Evolutionary conservation across 2,797 vertebrate genomes (phyloP).

Genomic region (Smutsia temminckii): DNA sequence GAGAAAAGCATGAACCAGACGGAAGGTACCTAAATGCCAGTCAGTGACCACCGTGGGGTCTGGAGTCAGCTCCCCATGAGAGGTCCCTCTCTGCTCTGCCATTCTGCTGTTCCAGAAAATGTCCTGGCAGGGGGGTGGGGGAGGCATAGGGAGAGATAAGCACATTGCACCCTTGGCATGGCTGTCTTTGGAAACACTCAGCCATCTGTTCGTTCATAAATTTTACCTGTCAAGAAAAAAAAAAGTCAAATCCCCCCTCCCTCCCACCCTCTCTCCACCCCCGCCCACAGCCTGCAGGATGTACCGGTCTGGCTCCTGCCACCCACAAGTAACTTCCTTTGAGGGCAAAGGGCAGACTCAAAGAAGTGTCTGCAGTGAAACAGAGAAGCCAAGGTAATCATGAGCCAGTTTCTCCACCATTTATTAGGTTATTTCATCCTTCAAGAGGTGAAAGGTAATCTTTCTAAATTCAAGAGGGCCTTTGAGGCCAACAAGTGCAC

Average conservation of each 20-base stretch:
- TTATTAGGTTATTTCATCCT: not conserved
- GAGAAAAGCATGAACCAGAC: not conserved
- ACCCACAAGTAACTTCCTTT: slow-evolving; percentile 31
- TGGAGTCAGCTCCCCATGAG: not conserved
- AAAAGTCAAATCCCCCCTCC: not conserved
- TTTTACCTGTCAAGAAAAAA: slow-evolving; percentile 50
- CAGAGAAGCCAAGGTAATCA: not conserved
- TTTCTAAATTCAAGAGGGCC: not conserved
- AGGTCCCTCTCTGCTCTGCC: not conserved
- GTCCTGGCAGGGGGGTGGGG: not conserved
- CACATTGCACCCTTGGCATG: slow-evolving; percentile 45
- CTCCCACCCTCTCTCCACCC: not conserved
- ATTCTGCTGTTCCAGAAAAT: slow-evolving; percentile 10
- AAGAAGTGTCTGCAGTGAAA: not conserved
- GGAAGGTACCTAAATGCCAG: not conserved
- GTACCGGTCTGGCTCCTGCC: not conserved
- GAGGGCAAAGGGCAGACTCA: not conserved
- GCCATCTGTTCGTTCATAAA: slow-evolving; percentile 71
- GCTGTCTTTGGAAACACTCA: slow-evolving; percentile 37
- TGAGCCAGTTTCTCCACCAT: not conserved
- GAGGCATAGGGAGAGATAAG: slow-evolving; percentile 52
- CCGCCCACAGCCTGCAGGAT: not conserved
- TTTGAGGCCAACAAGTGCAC: not conserved
- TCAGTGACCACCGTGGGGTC: not conserved
- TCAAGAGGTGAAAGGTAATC: not conserved